Evolutionary conservation across 2,888 invertebrate genomes (phyloP).

Genomic region (Lepidocyrtoides sp.): DNA sequence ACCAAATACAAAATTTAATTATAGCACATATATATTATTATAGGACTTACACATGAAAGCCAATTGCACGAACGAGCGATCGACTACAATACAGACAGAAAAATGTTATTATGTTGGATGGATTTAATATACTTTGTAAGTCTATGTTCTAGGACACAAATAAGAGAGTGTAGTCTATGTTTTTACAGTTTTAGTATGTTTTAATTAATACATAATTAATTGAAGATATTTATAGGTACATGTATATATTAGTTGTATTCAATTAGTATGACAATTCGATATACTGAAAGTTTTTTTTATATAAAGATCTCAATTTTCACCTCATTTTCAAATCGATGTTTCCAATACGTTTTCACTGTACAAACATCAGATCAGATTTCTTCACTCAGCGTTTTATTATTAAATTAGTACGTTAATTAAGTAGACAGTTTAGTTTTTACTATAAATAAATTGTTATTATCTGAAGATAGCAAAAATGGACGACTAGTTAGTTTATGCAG

Average conservation of each 20-base stretch:
- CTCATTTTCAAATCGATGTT: neutral
- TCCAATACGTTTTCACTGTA: neutral
- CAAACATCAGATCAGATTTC: no score
- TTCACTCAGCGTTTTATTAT: no score
- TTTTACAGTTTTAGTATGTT: neutral
- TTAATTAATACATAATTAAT: neutral
- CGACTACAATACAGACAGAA: constrained; percentile 35
- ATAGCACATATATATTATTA: neutral
- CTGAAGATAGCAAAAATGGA: constrained; percentile 38
- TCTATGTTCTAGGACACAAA: constrained; percentile 56
- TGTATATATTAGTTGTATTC: neutral
- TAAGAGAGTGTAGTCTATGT: neutral
- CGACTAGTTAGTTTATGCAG: constrained; percentile 27
- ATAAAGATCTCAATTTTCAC: neutral
- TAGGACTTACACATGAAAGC: constrained; percentile 36
- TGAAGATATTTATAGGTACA: constrained; percentile 12
- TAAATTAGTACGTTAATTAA: no score
- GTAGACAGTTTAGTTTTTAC: no score
- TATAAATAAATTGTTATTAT: neutral
- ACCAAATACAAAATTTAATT: constrained; percentile 19
- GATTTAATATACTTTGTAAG: constrained; percentile 74
- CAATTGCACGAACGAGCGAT: constrained; percentile 52
- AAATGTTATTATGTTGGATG: constrained; percentile 53
- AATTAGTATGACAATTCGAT: constrained; percentile 1
- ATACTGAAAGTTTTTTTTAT: constrained; percentile 17